Evolutionary conservation across 2,797 vertebrate genomes (phyloP).

Genomic region (Acanthopagrus latus): DNA sequence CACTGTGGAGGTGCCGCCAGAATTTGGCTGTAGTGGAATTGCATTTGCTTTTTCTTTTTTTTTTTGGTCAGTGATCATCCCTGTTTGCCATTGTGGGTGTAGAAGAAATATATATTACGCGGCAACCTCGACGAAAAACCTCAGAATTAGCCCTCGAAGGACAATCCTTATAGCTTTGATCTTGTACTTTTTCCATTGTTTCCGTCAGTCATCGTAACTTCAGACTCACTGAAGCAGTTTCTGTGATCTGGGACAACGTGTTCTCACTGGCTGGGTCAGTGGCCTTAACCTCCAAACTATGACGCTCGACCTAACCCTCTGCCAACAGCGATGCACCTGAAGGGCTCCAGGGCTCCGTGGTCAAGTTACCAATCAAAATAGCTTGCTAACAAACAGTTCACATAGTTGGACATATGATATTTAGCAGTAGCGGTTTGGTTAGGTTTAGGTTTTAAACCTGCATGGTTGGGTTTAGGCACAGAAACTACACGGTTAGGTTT

Average conservation of each 20-base stretch:
- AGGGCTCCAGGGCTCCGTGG: no score
- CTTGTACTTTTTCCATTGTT: constrained; percentile 2
- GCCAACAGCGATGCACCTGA: no score
- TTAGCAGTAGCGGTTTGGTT: no score
- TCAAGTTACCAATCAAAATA: no score
- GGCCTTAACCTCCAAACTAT: no score
- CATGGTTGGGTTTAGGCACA: no score
- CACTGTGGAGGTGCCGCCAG: constrained; percentile 47
- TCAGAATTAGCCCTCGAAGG: background rate
- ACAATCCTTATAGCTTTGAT: constrained; percentile 1
- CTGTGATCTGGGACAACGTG: background rate
- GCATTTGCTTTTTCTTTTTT: constrained; percentile 21
- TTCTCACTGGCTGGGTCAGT: no score
- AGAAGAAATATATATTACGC: constrained; percentile 1
- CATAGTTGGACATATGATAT: no score
- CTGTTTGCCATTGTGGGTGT: constrained; percentile 35
- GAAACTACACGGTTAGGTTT: no score
- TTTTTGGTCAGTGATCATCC: constrained; percentile 28
- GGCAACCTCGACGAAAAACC: constrained; percentile 4
- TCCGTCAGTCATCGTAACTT: constrained; percentile 3
- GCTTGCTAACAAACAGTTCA: no score
- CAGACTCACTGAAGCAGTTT: background rate
- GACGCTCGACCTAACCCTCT: no score
- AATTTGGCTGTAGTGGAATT: constrained; percentile 63
- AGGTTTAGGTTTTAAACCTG: no score